These are phyloP conservation scores for Oryzias melastigma DNA, from an alignment of 2,113 vertebrate species.

Conservation along the genomic window DNA sequence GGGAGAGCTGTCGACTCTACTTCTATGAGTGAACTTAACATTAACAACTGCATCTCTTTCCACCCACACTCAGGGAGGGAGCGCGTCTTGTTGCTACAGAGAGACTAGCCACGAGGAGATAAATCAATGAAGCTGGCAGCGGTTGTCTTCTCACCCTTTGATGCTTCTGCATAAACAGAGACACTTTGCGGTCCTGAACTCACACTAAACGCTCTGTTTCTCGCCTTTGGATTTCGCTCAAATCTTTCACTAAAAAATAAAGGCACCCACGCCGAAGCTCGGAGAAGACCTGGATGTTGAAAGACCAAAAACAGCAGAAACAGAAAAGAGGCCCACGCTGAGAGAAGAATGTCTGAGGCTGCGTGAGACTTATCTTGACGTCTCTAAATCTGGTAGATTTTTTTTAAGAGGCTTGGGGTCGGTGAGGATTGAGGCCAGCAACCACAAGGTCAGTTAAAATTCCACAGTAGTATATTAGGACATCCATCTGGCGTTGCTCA, in stretches of 20 bases:
- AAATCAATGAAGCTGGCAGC: slow-evolving; percentile 49
- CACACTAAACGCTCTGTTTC: slow-evolving; percentile 21
- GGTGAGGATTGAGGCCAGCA: slow-evolving; percentile 66
- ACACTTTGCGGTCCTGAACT: slow-evolving; percentile 37
- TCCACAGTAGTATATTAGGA: slow-evolving; percentile 60
- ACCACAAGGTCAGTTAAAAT: slow-evolving; percentile 62
- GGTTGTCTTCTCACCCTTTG: slow-evolving; percentile 54
- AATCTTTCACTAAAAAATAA: background rate
- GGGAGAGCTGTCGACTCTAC: slow-evolving; percentile 36
- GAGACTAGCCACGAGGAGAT: slow-evolving; percentile 27
- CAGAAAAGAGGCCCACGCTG: slow-evolving; percentile 23
- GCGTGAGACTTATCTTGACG: slow-evolving; percentile 41
- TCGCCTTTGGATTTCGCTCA: slow-evolving; percentile 1
- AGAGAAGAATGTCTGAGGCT: slow-evolving; percentile 47
- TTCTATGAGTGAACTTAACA: slow-evolving; percentile 20
- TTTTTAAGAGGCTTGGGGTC: slow-evolving; percentile 58
- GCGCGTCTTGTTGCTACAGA: slow-evolving; percentile 27
- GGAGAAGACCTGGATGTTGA: background rate
- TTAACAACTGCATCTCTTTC: slow-evolving; percentile 30
- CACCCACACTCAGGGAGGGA: slow-evolving; percentile 15
- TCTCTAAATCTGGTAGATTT: slow-evolving; percentile 54
- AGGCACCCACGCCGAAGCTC: background rate
- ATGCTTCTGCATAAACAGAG: slow-evolving; percentile 34
- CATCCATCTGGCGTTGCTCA: slow-evolving; percentile 49
- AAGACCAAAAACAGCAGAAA: background rate